These are phyloP conservation scores for Erythrocercus mccallii DNA, from an alignment of 2,113 vertebrate species.

Conservation along the genomic window DNA sequence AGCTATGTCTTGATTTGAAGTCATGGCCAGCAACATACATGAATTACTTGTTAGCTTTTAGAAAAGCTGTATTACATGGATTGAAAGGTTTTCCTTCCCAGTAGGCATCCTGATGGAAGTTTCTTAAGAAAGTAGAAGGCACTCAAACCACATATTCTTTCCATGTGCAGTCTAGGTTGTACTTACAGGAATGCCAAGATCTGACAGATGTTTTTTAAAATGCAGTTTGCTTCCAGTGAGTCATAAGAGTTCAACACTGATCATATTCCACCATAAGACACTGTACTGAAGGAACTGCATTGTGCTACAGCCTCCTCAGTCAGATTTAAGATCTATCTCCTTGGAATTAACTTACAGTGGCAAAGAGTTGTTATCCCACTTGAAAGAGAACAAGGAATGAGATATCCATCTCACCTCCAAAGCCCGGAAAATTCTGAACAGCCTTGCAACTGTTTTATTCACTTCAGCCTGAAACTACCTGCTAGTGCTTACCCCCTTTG, in stretches of 20 bases:
- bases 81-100: not conserved
- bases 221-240: not conserved
- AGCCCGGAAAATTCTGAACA: not conserved
- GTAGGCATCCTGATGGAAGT: not conserved
- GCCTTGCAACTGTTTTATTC: not conserved
- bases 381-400: not conserved
- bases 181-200: not conserved
- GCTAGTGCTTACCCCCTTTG: not conserved
- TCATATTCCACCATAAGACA: not conserved
- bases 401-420: not conserved
- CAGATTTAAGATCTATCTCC: not conserved
- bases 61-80: not conserved
- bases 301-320: not conserved
- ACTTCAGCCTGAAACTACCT: not conserved
- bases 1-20: not conserved
- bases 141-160: not conserved
- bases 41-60: not conserved
- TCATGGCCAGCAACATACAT: not conserved
- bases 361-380: not conserved
- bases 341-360: not conserved
- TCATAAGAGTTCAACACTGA: not conserved
- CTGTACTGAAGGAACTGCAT: not conserved
- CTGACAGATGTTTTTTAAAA: not conserved
- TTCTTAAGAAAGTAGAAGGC: not conserved
- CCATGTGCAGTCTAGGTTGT: not conserved